A percentile compares a stretch with the other conserved stretches of the same genome.
phyloP scores from a whole-genome alignment of 1,140 invertebrate species.

The Calliopsis andreniformis region DNA sequence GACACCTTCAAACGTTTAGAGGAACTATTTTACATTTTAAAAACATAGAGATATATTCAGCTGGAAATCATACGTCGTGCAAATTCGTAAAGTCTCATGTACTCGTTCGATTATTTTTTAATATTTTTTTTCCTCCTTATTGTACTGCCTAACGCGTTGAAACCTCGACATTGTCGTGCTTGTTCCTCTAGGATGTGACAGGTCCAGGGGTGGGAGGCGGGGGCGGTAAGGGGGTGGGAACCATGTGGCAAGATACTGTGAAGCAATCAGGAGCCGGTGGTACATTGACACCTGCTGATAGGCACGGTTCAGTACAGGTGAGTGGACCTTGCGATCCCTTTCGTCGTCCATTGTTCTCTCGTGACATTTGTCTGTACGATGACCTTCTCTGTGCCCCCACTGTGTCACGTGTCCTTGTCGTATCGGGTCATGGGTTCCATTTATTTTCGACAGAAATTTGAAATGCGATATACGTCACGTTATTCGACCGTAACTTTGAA shows the following conservation, averaged over 20 bases:
- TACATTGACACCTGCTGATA: slow-evolving; percentile 93
- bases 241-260: slow-evolving; percentile 83
- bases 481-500: too few relatives aligned
- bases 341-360: slow-evolving; percentile 39
- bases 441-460: neutral
- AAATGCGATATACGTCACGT: neutral
- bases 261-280: slow-evolving; percentile 85
- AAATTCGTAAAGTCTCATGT: neutral
- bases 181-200: slow-evolving; percentile 81
- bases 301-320: slow-evolving; percentile 97
- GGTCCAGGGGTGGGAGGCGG: slow-evolving; percentile 82
- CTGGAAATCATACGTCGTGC: neutral
- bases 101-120: neutral
- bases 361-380: neutral
- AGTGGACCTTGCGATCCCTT: slow-evolving; percentile 75
- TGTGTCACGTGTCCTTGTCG: neutral
- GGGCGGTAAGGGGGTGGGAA: slow-evolving; percentile 84
- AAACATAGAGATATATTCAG: neutral
- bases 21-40: too few relatives aligned
- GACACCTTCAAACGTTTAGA: too few relatives aligned
- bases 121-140: neutral
- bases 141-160: slow-evolving; percentile 67
- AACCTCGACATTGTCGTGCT: slow-evolving; percentile 75
- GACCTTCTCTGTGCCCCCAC: slow-evolving; percentile 32
- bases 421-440: neutral